A percentile compares a stretch with the other conserved stretches of the same genome.
Conservation (phyloP, 2,113 vertebrate genomes). For the Sitta europaea region DNA sequence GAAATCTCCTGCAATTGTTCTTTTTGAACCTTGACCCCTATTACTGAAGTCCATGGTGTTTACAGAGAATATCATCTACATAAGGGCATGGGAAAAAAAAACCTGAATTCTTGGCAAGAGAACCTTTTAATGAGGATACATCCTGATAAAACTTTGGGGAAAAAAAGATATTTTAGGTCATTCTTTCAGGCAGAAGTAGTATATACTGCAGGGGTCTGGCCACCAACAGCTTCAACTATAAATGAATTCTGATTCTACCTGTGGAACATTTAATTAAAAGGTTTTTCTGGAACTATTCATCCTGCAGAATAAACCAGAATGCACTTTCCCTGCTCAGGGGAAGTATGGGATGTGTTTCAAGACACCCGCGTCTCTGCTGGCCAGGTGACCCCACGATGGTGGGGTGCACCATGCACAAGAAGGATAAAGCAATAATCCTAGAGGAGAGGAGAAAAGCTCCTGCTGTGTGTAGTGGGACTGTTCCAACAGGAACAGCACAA, state of each 20-base stretch:
- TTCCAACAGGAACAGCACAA: not conserved
- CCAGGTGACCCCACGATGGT: not conserved
- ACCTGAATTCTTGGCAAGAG: not conserved
- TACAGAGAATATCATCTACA: not conserved
- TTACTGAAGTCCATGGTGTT: not conserved
- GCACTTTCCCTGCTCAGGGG: not conserved
- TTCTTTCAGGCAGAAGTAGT: not conserved
- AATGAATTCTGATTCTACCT: not conserved
- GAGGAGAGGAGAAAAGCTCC: not conserved
- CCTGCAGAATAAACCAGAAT: not conserved
- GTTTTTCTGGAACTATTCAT: not conserved
- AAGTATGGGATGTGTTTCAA: accelerated
- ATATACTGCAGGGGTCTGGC: not conserved
- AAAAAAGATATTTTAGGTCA: not conserved
- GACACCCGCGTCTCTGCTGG: not conserved
- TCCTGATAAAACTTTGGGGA: not conserved
- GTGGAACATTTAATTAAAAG: not conserved
- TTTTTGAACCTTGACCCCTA: not conserved
- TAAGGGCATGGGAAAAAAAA: not conserved
- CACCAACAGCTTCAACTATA: not conserved
- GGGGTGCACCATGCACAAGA: accelerated
- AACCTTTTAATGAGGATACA: not conserved
- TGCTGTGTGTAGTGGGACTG: too few relatives aligned
- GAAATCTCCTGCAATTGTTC: not conserved
- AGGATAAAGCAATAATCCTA: not conserved